A percentile compares a stretch with the other conserved stretches of the same genome.
Conservation (phyloP, 2,888 invertebrate species). For the Mellilla xanthometata region DNA sequence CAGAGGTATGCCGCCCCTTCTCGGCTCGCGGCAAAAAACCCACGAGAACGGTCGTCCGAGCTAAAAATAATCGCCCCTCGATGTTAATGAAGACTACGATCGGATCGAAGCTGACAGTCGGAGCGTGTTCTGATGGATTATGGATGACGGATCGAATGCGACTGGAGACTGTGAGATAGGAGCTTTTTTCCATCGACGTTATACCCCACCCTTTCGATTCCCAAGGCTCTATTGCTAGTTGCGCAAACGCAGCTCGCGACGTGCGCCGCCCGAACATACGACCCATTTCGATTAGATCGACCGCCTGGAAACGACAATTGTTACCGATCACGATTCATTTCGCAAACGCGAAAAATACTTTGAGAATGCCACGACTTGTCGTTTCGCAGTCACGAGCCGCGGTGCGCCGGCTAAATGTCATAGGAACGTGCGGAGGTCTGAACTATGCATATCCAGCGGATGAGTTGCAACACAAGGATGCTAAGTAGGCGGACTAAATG, state of each 20-base stretch:
- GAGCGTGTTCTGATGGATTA: conserved; percentile 41
- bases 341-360: conserved; percentile 78
- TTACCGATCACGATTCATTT: conserved; percentile 77
- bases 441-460: conserved; percentile 32
- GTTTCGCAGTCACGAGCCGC: conserved; percentile 72
- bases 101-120: conserved; percentile 51
- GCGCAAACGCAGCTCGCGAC: conserved; percentile 45
- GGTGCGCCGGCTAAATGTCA: conserved; percentile 61
- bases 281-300: conserved; percentile 70
- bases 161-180: conserved; percentile 12
- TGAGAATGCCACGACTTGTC: conserved; percentile 80
- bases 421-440: conserved; percentile 42
- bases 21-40: conserved; percentile 51
- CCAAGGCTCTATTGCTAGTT: conserved; percentile 36
- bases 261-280: conserved; percentile 42
- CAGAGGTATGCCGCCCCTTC: conserved; percentile 47
- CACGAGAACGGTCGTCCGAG: conserved; percentile 44
- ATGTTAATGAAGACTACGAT: conserved; percentile 59
- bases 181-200: conserved; percentile 2
- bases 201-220: conserved; percentile 20
- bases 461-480: conserved; percentile 30
- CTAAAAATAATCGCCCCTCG: conserved; percentile 56
- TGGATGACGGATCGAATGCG: conserved; percentile 19
- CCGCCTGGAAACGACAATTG: conserved; percentile 57
- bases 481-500: conserved; percentile 18